Base-by-base conservation (phyloP, 2,113 vertebrate species). In the Neolamprologus devosi region DNA sequence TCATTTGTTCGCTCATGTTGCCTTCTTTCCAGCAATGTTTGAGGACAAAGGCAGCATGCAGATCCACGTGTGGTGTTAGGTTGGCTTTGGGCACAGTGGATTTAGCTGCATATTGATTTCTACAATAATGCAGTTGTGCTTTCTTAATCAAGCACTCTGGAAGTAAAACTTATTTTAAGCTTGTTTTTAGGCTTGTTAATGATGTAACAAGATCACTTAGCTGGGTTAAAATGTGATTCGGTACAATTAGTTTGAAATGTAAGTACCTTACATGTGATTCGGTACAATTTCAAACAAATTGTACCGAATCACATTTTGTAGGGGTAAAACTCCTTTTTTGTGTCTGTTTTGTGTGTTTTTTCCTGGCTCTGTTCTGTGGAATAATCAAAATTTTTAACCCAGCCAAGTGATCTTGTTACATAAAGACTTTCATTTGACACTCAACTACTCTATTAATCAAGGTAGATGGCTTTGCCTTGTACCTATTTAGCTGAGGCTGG, bases 401-500 rank as follows among this genome's bases (percentile, higher is more conserved):
- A 47, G 7, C 45, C 45, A 47, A 47, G 45, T 47, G 45, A 47
- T 47, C 45, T 47, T 47, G 45, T 47, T 47, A 83, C 83, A 88
- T 85, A 78, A 89, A 90, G 70, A 86, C 54, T 54, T 89, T 88
- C 53, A 85, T 86, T 87, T 85, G 85, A 85, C 51, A 85, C 60
- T 47, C 40, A 35, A 57, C 80, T 58, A 87, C 85, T 83, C 35
- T 80, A 91, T 92, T 90, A 89, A 94, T 94, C 92, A 91, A 63
- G 37, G 37, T 68, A 75, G 89, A 65, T 58, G 68, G 10, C 60
- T 84, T 85, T 84, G 45, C 26, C 73, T 40, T 8, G 79, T 84
- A 70, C 65, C 85, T 81, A 91, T 87, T 75, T 33, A 85, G 82
- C 86, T 79, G 87, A 58, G 81, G 57, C 80, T 75, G 85, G 88